Evolutionary conservation across 2,888 invertebrate species (phyloP), one percentile per base, ranked within the genome.

Genomic region (Trichogramma dendrolimi): DNA sequence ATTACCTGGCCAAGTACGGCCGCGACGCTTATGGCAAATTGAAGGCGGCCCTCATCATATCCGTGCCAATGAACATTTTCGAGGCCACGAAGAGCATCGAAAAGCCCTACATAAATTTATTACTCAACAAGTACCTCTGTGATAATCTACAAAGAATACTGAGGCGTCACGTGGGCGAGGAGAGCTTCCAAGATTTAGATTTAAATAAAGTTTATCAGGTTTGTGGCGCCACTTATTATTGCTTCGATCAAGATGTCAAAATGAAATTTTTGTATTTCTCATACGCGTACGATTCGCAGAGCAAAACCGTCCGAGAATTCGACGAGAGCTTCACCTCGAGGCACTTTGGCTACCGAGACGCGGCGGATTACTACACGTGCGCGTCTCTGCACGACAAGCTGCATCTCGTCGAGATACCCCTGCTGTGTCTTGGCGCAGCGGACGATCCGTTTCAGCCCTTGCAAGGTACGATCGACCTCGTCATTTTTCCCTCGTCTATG

Each of bases 381-480:
- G 87, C 89, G 0, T 83, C 85, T 38, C 78, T 88, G 52, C 85
- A 87, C 71, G 85, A 87, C 73, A 91, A 91, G 80, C 81, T 92
- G 67, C 82, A 84, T 68, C 80, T 80, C 55, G 87, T 92, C 69
- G 83, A 85, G 67, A 86, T 87, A 70, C 93, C 93, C 62, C 82
- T 89, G 69, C 82, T 93, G 66, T 90, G 90, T 72, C 82, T 94
- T 55, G 91, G 87, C 79, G 90, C 93, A 8, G 90, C 88, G 40
- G 93, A 94, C 82, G 93, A 93, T 80, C 91, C 92, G 1, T 91
- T 93, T 80, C 90, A 91, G 77, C 92, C 92, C 5, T 77, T 83
- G 64, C 83, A 85, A 73, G 85, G 86, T 86, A 50, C 42, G 4
- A 47, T 2, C 6, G 10, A 4, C 8, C 27, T 11, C 4, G 10